phyloP scores from a whole-genome alignment of 2,113 vertebrate species.

The Aepyceros melampus region DNA sequence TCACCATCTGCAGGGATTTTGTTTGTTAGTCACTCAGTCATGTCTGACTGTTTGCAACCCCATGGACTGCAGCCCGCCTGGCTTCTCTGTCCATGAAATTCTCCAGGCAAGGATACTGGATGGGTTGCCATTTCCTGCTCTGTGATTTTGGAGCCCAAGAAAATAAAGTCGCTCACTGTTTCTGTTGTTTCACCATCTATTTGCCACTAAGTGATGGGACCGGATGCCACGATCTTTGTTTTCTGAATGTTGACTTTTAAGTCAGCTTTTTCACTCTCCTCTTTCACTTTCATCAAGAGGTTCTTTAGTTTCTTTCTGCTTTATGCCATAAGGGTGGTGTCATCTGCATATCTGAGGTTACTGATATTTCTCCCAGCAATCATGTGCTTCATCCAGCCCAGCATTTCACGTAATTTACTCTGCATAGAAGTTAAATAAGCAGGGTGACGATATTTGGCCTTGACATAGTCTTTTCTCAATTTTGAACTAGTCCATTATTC shows the following conservation, averaged over 20 bases:
- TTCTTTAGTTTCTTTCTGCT: not conserved
- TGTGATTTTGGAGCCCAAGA: not conserved
- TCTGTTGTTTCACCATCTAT: not conserved
- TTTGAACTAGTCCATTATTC: not conserved
- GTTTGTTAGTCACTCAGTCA: not conserved
- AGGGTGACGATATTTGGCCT: not conserved
- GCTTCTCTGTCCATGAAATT: not conserved
- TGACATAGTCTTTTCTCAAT: not conserved
- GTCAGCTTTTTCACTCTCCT: not conserved
- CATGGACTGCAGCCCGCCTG: not conserved
- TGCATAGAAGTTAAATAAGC: not conserved
- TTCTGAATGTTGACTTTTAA: not conserved
- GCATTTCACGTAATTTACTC: not conserved
- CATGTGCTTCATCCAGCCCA: not conserved
- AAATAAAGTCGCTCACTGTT: not conserved
- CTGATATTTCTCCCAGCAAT: not conserved
- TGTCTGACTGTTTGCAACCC: not conserved
- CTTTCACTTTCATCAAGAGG: not conserved
- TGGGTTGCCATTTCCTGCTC: not conserved
- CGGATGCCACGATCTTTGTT: not conserved
- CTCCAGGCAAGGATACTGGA: not conserved
- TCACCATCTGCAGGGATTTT: not conserved
- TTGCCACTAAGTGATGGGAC: not conserved
- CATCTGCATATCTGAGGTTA: not conserved
- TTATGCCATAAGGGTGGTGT: not conserved